Conservation (phyloP, 2,797 vertebrate species). For the Numenius phaeopus region DNA sequence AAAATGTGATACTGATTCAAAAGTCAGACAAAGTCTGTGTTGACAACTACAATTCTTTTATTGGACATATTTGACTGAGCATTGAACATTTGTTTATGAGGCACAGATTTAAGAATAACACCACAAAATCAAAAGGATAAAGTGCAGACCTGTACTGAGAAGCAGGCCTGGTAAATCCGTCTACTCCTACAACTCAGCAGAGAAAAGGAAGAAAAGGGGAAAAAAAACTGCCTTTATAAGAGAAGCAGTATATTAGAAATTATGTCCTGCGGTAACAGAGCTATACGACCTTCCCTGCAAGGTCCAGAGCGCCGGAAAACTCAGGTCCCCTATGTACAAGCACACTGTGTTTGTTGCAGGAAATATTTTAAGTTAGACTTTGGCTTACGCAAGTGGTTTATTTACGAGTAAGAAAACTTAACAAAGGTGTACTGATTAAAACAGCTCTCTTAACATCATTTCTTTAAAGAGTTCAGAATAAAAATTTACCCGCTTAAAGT, state of each 20-base stretch:
- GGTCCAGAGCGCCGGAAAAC: slow-evolving; percentile 28
- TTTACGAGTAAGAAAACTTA: slow-evolving; percentile 48
- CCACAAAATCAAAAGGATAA: slow-evolving; percentile 62
- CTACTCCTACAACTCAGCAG: slow-evolving; percentile 25
- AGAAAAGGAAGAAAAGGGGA: background rate
- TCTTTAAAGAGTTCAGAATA: slow-evolving; percentile 16
- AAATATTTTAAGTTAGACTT: slow-evolving; percentile 30
- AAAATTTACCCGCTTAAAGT: background rate
- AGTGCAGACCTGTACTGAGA: slow-evolving; percentile 41
- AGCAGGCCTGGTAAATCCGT: slow-evolving; percentile 37
- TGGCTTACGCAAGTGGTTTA: slow-evolving; percentile 45
- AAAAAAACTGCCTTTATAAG: slow-evolving; percentile 30
- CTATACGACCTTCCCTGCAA: background rate
- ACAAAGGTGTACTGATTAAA: slow-evolving; percentile 14
- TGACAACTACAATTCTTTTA: slow-evolving; percentile 63
- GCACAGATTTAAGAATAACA: slow-evolving; percentile 46
- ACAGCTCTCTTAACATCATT: slow-evolving; percentile 19
- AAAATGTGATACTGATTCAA: background rate
- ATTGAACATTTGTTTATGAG: slow-evolving; percentile 58
- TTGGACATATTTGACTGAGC: slow-evolving; percentile 51
- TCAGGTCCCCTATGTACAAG: background rate
- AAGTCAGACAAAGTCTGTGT: slow-evolving; percentile 52
- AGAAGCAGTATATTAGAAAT: slow-evolving; percentile 20
- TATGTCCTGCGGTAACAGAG: background rate
- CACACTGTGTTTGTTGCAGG: background rate